Percentiles rank a stretch among this genome's conserved stretches.
phyloP scores from a whole-genome alignment of 2,888 invertebrate genomes.

The Perizoma affinitatum region DNA sequence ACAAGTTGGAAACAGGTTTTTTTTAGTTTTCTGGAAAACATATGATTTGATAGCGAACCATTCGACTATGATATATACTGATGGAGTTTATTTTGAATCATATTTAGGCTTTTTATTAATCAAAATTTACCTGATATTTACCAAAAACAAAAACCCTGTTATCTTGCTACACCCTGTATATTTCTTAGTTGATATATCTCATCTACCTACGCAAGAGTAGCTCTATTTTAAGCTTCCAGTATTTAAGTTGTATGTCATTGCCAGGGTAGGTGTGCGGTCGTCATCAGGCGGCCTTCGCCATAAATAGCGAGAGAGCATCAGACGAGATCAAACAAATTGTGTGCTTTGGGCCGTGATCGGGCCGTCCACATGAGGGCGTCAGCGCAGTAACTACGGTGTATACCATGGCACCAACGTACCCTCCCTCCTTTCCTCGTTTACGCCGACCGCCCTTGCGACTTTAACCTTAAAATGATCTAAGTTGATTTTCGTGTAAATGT shows the following conservation, averaged over 20 bases:
- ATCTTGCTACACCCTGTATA: no score
- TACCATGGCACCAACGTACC: constrained; percentile 15
- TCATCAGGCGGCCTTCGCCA: constrained; percentile 72
- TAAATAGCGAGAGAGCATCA: constrained; percentile 75
- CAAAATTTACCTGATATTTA: no score
- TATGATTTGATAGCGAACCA: no score
- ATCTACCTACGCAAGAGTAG: constrained; percentile 18
- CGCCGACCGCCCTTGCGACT: constrained; percentile 2
- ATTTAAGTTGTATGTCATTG: constrained; percentile 47
- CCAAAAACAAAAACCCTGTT: no score
- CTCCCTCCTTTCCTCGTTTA: constrained; percentile 16
- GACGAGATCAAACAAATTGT: constrained; percentile 82
- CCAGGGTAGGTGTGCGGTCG: constrained; percentile 48
- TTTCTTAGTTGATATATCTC: constrained; percentile 11
- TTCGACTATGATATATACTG: no score
- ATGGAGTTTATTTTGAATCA: no score
- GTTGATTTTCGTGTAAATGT: constrained; percentile 31
- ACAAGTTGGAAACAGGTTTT: no score
- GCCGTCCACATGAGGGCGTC: constrained; percentile 74
- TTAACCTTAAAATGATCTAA: constrained; percentile 18
- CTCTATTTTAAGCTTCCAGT: constrained; percentile 28
- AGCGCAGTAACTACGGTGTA: constrained; percentile 36
- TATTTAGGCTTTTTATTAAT: no score
- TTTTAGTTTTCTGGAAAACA: no score
- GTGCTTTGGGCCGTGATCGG: constrained; percentile 75